Evolutionary conservation across 2,797 vertebrate genomes (phyloP), one percentile per base, ranked within the genome.

Genomic region (Phoxinus dragarum): DNA sequence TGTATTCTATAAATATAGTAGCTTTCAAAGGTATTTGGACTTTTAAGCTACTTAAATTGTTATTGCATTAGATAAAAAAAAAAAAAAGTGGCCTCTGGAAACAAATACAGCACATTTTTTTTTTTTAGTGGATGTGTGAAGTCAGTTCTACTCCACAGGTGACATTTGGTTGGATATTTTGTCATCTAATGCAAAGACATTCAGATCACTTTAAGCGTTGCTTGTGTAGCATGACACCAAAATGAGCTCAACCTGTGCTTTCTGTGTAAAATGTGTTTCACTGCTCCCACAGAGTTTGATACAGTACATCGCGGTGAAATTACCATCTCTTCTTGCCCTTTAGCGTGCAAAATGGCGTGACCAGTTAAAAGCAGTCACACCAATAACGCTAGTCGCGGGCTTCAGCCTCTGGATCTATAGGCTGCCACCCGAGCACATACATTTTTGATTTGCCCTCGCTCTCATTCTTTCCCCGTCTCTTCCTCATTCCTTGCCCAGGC

Each of bases 401-500:
- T 87, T 92, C 88, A 90, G 61, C 77, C 77, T 59, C 47, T 84
- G 78, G 85, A 84, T 81, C 88, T 88, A 88, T 40, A 72, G 16
- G n/a, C 78, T 79, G 71, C 64, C 61, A 78, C 14, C 80, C 84
- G 64, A 74, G 21, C 47, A 66, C 74, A 86, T 84, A 17, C 80
- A 80, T 82, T 84, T 86, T 86, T 88, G 27, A 81, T 86, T 84
- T 81, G 12, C 42, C 47, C 81, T 82, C 49, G 17, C 49, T 52
- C 54, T 80, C 9, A 90, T 88, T 88, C 90, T 87, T 85, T 84
- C 73, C 88, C 23, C 21, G 49, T 81, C 67, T 78, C 82, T 49
- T 52, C 64, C 11, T 89, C 82, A 52, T 85, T 86, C 84, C 73
- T 86, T 56, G 52, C 77, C 67, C 82, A 88, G 91, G 90, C 92